A percentile compares a stretch with the other conserved stretches of the same genome.
Evolutionary conservation across 2,113 vertebrate species (phyloP).

Genomic region (Mohoua ochrocephala): DNA sequence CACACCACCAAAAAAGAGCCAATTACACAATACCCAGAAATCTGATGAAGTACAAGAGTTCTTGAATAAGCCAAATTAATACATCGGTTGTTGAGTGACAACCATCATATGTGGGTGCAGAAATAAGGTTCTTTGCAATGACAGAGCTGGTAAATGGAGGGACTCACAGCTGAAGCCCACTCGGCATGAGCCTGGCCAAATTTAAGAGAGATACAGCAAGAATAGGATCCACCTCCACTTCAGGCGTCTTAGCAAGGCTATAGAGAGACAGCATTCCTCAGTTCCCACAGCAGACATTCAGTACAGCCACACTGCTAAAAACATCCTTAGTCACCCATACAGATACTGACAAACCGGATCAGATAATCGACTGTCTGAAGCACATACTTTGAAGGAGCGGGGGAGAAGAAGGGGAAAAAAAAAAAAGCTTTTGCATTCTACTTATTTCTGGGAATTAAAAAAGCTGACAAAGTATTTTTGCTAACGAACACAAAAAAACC

Average conservation of each 20-base stretch:
- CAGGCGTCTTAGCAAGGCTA: neutral
- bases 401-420: no score
- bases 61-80: neutral
- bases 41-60: neutral
- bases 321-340: neutral
- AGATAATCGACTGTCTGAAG: neutral
- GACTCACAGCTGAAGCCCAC: neutral
- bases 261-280: neutral
- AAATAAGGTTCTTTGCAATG: neutral
- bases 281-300: neutral
- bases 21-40: neutral
- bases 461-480: neutral
- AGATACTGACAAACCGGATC: neutral
- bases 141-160: neutral
- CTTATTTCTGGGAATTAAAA: neutral
- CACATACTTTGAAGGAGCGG: rapidly evolving
- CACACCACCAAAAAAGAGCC: neutral
- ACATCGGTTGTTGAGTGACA: neutral
- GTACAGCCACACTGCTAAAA: neutral
- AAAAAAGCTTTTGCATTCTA: neutral
- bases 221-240: neutral
- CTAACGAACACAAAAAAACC: neutral
- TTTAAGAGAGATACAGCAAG: neutral
- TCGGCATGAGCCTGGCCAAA: neutral
- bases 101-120: neutral